Base-by-base conservation (phyloP, 2,888 invertebrate species). In the Ophioninae sp. region DNA sequence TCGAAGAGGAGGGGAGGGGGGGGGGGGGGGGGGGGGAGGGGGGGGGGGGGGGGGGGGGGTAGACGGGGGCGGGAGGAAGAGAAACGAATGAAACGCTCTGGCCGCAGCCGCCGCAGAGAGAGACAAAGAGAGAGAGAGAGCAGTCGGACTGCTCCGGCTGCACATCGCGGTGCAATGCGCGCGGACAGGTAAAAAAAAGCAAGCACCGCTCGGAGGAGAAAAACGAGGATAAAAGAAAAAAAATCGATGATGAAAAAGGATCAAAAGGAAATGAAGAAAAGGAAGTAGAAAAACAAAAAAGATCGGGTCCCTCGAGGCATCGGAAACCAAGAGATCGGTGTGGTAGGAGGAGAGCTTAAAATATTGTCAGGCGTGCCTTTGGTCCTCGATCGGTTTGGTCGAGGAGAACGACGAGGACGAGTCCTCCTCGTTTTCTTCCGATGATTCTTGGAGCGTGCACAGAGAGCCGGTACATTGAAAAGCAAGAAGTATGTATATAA, bases 331-430 rank as follows among this genome's bases (percentile, higher is more conserved):
- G 71, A n/a, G 68, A 63, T n/a, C 61, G 22, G 37, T 9, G 71
- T 9, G 37, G 71, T n/a, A n/a, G n/a, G n/a, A 61, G 76, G 65
- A 63, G 68, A 68, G 73, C 77, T 81, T 77, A 77, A 81, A 81
- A 81, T 81, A 81, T 81, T 77, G 81, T 81, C 81, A 81, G 77
- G 77, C 81, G 67, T 68, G 72, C 73, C 73, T 68, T 72, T 73
- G 67, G 67, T 77, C 77, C 77, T 68, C 73, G 63, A 73, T 77
- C 73, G 63, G 59, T 77, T 81, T 76, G 73, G 73, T 44, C 61
- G 72, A 59, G 17, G 71, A 77, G 69, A 56, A 64, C 78, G 64
- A 69, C 23, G 63, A 72, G 59, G 39, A 51, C 63, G 39, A 78
- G 61, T 56, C 6, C 44, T 41, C 17, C 69, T 81, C 75, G 41